Base-by-base conservation (phyloP, 2,888 invertebrate species). In the Andrena chrysosceles region DNA sequence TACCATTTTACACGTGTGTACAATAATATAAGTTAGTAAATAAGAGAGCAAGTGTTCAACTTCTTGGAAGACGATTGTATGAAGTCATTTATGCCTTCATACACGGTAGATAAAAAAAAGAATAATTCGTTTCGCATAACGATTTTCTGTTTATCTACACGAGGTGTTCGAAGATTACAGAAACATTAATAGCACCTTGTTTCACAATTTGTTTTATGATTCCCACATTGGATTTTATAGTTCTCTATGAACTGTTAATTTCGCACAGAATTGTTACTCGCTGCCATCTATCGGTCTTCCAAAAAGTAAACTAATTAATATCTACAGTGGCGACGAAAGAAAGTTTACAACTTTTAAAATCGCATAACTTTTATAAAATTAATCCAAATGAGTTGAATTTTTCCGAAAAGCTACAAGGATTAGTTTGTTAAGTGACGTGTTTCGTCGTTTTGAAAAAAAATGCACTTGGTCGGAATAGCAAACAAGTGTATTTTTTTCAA, bases 281-380 rank as follows among this genome's bases (percentile, higher is more conserved):
- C 42, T 49, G 10, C 8, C 59, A 54, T 23, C 2, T 10, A 64
- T 64, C 59, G 6, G 60, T 59, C 64, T 69, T 68, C 52, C 62
- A 67, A 75, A 68, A 67, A 67, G 49, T 35, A 20, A 64, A 64
- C n/a, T 33, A 64, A 56, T 13, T 59, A 77, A 75, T 20, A 81
- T 49, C 69, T 83, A n/a, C n/a, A n/a, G n/a, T n/a, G n/a, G n/a
- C n/a, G n/a, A n/a, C n/a, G n/a, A n/a, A n/a, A n/a, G n/a, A n/a
- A n/a, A n/a, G n/a, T n/a, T n/a, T n/a, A n/a, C n/a, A n/a, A n/a
- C n/a, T n/a, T n/a, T n/a, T n/a, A n/a, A n/a, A n/a, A n/a, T n/a
- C n/a, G n/a, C n/a, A n/a, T n/a, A n/a, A n/a, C n/a, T n/a, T n/a
- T n/a, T n/a, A n/a, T n/a, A n/a, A n/a, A n/a, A n/a, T n/a, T n/a